A percentile compares a stretch with the other conserved stretches of the same genome.
These are phyloP conservation scores for Brachymystax lenok DNA, from an alignment of 2,797 vertebrate species.

Conservation along the genomic window DNA sequence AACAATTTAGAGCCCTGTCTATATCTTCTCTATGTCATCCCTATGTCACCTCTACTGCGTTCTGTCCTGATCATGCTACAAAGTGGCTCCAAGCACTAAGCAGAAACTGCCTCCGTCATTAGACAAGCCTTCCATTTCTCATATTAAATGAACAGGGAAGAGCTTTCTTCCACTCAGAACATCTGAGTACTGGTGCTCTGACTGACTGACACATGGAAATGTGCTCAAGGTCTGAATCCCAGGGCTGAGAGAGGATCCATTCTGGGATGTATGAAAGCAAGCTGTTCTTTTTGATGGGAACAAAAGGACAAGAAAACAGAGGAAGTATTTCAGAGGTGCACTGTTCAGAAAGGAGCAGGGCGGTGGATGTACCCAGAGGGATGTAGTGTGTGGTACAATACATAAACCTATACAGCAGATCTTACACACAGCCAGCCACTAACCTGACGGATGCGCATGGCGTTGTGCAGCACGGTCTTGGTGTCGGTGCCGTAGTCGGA, in stretches of 20 bases:
- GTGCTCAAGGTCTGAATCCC: constrained; percentile 30
- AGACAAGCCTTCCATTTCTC: too few relatives aligned
- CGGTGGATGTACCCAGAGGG: background rate
- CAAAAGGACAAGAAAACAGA: background rate
- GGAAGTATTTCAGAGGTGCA: background rate
- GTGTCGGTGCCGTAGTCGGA: constrained; percentile 94
- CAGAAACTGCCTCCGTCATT: too few relatives aligned
- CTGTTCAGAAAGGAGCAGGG: background rate
- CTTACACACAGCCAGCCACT: background rate
- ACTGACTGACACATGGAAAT: constrained; percentile 46
- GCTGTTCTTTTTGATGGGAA: background rate
- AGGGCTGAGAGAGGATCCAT: constrained; percentile 27
- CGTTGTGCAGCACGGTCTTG: constrained; percentile 95
- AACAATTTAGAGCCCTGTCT: too few relatives aligned
- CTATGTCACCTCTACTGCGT: too few relatives aligned
- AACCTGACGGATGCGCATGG: constrained; percentile 96
- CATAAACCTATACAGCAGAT: background rate
- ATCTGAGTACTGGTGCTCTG: constrained; percentile 2
- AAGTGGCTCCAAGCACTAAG: too few relatives aligned
- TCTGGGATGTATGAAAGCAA: background rate
- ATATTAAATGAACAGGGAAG: too few relatives aligned
- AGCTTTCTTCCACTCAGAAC: too few relatives aligned
- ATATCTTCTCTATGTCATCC: too few relatives aligned
- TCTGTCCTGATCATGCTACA: too few relatives aligned
- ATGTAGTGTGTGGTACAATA: background rate